These are phyloP conservation scores for Drosophila kambysellisi DNA, from an alignment of 2,888 invertebrate genomes.

Conservation along the genomic window DNA sequence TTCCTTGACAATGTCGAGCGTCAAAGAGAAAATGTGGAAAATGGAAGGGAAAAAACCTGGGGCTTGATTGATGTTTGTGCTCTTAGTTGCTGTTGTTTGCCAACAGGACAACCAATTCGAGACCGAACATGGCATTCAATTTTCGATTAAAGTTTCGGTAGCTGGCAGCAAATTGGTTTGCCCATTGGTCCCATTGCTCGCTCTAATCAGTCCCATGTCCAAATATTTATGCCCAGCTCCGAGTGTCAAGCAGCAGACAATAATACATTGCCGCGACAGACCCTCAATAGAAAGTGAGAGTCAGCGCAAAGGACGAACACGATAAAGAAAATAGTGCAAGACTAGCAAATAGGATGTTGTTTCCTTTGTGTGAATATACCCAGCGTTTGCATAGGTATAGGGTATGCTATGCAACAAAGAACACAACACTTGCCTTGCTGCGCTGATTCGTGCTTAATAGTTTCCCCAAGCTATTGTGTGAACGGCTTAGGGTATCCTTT, in stretches of 20 bases:
- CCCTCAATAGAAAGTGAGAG: conserved; percentile 54
- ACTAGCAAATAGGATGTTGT: conserved; percentile 49
- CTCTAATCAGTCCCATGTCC: conserved; percentile 74
- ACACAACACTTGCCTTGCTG: not conserved
- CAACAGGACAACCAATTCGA: conserved; percentile 33
- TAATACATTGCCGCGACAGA: conserved; percentile 5
- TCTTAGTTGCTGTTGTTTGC: conserved; percentile 78
- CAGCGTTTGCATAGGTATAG: not conserved
- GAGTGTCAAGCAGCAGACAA: conserved; percentile 44
- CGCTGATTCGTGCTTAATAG: not conserved
- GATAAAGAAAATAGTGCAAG: conserved; percentile 42
- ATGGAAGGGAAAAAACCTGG: conserved; percentile 51
- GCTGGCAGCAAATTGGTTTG: conserved; percentile 66
- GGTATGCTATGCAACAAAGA: not conserved
- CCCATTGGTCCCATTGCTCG: conserved; percentile 27
- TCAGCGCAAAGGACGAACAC: conserved; percentile 40
- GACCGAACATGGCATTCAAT: conserved; percentile 68
- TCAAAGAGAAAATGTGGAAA: conserved; percentile 16
- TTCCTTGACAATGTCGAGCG: conserved; percentile 24
- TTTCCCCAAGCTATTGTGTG: not conserved
- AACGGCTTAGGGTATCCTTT: conserved; percentile 17
- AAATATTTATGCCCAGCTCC: conserved; percentile 67
- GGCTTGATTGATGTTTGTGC: conserved; percentile 79
- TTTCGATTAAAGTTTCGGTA: conserved; percentile 71
- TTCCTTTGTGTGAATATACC: conserved; percentile 18